Base-by-base conservation (phyloP, 2,888 invertebrate genomes). In the Disparrhopalites patrizii region DNA sequence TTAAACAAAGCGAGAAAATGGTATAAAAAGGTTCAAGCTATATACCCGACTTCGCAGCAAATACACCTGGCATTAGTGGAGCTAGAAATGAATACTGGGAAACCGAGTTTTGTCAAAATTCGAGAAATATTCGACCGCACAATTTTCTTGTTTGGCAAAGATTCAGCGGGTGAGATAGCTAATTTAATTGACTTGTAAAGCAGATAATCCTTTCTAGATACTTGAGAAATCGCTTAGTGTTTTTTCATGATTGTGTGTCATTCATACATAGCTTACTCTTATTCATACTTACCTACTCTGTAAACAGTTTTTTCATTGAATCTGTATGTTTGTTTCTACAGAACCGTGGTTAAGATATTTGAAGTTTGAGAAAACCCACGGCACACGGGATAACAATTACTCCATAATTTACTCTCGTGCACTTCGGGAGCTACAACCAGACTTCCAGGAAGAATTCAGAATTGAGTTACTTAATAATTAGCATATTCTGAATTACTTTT, bases 271-370 rank as follows among this genome's bases (percentile, higher is more conserved):
- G 7, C n/a, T 23, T 7, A 52, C 28, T 63, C 28, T 38, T 36
- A 33, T 38, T n/a, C 23, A 23, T 27, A 25, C 25, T 56, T 5
- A n/a, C n/a, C n/a, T n/a, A n/a, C n/a, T n/a, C n/a, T n/a, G n/a
- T n/a, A 50, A 55, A 55, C 30, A 27, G n/a, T n/a, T 10, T n/a
- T 20, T 18, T 54, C 5, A 7, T 23, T 5, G 20, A 36, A 36
- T 20, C 18, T 23, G 13, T 36, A 56, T 30, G 3, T 10, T 18
- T 36, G 10, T 18, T 20, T 30, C 43, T 47, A 40, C 47, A 69
- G 69, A 64, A n/a, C 43, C 60, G 13, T 69, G 69, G 69, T 15
- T 69, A 8, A 30, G 27, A 3, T 69, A 51, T 57, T 64, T 69
- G 2, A 13, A 55, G 4, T 69, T 43, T 52, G 69, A 69, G 33